Conservation (phyloP, 2,797 vertebrate genomes). For the Neosilurus hyrtlii region DNA sequence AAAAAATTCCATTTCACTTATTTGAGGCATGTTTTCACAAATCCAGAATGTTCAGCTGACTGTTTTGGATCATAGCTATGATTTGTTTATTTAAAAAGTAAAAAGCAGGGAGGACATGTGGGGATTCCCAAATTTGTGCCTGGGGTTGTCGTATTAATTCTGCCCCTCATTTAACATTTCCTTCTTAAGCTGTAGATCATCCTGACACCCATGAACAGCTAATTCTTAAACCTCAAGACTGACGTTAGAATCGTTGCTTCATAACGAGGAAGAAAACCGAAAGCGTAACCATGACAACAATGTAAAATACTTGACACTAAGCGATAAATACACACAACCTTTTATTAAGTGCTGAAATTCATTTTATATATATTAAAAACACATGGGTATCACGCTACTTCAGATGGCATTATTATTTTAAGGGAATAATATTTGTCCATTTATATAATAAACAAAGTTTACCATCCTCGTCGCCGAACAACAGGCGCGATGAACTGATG, state of each 20-base stretch:
- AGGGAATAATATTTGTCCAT: conserved; percentile 74
- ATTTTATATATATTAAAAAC: conserved; percentile 81
- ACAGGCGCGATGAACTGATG: conserved; percentile 60
- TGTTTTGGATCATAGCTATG: no score
- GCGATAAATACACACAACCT: conserved; percentile 67
- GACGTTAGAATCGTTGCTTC: neutral
- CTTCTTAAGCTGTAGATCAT: neutral
- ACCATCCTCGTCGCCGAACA: conserved; percentile 58
- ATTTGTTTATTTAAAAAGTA: no score
- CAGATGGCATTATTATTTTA: conserved; percentile 68
- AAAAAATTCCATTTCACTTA: no score
- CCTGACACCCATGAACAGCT: neutral
- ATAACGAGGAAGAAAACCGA: neutral
- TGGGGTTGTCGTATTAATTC: neutral
- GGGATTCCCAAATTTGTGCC: no score
- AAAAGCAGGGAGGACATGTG: no score
- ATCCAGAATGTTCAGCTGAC: no score
- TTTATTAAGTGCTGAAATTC: conserved; percentile 78
- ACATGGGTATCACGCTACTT: conserved; percentile 72
- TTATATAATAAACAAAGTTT: conserved; percentile 67
- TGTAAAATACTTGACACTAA: conserved; percentile 7
- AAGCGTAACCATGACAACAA: neutral
- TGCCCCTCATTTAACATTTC: neutral
- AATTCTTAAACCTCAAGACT: neutral
- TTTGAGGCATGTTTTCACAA: no score